Conservation (phyloP, 1,140 invertebrate species). For the Bombus sibiricus region DNA sequence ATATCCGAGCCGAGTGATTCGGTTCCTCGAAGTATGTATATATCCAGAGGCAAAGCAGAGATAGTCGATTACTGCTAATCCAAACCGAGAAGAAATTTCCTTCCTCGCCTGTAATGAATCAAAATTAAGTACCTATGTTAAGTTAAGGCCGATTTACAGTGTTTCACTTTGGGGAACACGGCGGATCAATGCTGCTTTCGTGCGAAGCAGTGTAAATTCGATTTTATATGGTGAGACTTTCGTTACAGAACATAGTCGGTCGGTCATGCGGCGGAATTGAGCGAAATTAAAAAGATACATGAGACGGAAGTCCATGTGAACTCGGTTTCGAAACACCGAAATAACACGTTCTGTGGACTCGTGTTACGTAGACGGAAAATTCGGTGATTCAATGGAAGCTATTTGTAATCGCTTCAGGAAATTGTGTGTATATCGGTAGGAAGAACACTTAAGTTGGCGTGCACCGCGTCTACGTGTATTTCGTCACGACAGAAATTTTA, state of each 20-base stretch:
- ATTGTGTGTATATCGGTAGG: constrained; percentile 9
- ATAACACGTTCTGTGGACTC: too few relatives aligned
- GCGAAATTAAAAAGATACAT: not conserved
- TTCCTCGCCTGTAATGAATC: too few relatives aligned
- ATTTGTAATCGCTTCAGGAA: constrained; percentile 34
- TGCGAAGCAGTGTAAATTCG: too few relatives aligned
- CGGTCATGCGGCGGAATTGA: not conserved
- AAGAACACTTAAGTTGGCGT: not conserved
- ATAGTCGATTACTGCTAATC: not conserved
- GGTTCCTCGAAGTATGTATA: constrained; percentile 11
- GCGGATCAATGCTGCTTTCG: too few relatives aligned
- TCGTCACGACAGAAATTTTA: constrained; percentile 27
- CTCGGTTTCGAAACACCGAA: not conserved
- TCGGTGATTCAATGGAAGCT: constrained; percentile 7
- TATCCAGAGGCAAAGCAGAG: not conserved
- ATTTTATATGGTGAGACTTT: not conserved
- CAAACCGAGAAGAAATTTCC: not conserved
- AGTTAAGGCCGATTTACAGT: too few relatives aligned
- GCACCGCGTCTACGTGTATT: not conserved
- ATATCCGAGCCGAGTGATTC: constrained; percentile 11
- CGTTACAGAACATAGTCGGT: not conserved
- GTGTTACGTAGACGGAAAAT: constrained; percentile 18
- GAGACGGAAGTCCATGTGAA: not conserved
- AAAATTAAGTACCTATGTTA: not conserved
- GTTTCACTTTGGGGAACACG: too few relatives aligned